Evolutionary conservation across 2,113 vertebrate genomes (phyloP).

Genomic region (Anas platyrhynchos): DNA sequence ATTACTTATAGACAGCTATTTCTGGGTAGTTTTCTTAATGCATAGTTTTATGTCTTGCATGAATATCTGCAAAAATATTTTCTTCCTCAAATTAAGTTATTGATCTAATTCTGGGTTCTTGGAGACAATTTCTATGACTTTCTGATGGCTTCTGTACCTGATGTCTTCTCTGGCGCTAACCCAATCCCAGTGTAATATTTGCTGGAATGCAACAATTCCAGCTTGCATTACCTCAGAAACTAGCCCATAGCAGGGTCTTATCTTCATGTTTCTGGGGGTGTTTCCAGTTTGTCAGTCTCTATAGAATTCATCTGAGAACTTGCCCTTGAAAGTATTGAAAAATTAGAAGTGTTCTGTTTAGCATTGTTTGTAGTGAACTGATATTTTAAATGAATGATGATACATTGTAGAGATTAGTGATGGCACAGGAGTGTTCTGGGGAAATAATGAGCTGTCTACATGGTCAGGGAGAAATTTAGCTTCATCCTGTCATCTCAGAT

Average conservation of each 20-base stretch:
- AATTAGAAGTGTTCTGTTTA: neutral
- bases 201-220: neutral
- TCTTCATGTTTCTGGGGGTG: neutral
- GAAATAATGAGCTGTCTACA: conserved; percentile 50
- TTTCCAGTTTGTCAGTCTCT: neutral
- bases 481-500: neutral
- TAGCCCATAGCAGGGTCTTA: neutral
- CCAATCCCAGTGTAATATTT: fast-evolving
- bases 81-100: neutral
- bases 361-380: neutral
- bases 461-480: neutral
- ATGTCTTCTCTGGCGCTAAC: neutral
- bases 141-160: neutral
- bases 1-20: neutral
- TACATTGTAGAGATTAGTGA: neutral
- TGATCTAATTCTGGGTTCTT: neutral
- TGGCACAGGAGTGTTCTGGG: neutral
- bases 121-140: neutral
- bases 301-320: neutral
- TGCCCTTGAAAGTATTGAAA: neutral
- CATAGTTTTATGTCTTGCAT: neutral
- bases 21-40: neutral
- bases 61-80: neutral
- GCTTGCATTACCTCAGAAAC: neutral
- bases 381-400: conserved; percentile 29